Percentiles rank a stretch among this genome's conserved stretches.
These are phyloP conservation scores for Asobara japonica DNA, from an alignment of 1,140 invertebrate species.

Conservation along the genomic window DNA sequence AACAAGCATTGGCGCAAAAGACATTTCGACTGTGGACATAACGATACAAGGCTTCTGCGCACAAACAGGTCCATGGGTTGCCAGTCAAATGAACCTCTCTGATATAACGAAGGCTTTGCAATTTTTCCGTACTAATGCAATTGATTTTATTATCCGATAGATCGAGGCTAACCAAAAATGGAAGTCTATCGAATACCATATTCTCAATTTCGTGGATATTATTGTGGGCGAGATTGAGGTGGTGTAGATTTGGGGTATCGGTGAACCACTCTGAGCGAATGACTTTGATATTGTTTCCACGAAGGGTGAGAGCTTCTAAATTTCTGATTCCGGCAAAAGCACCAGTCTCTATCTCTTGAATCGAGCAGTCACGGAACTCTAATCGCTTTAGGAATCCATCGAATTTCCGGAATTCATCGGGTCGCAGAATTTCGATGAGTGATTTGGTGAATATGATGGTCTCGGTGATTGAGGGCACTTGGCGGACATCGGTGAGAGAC, in stretches of 20 bases:
- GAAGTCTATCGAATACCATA: conserved; percentile 43
- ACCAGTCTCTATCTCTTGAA: conserved; percentile 42
- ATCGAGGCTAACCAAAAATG: conserved; percentile 39
- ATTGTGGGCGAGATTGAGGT: conserved; percentile 47
- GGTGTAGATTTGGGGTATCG: conserved; percentile 31
- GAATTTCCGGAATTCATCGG: conserved; percentile 38
- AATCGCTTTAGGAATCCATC: conserved; percentile 43
- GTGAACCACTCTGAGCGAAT: conserved; percentile 35
- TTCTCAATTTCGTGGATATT: conserved; percentile 45
- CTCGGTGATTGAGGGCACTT: conserved; percentile 35
- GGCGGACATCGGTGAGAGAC: conserved; percentile 31
- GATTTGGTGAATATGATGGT: conserved; percentile 42
- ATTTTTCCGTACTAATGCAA: conserved; percentile 47
- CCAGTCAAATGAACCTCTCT: conserved; percentile 30
- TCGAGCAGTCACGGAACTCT: conserved; percentile 46
- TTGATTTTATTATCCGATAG: conserved; percentile 50
- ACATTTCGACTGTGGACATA: conserved; percentile 40
- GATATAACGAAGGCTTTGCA: conserved; percentile 38
- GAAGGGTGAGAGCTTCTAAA: conserved; percentile 41
- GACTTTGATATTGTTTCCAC: conserved; percentile 40
- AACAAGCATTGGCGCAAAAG: conserved; percentile 39
- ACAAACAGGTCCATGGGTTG: conserved; percentile 53
- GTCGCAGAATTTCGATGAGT: conserved; percentile 35
- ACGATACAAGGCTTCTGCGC: conserved; percentile 38
- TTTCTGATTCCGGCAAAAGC: conserved; percentile 42